Evolutionary conservation across 2,113 vertebrate genomes (phyloP).

Genomic region (Oxygymnocypris stewartii): DNA sequence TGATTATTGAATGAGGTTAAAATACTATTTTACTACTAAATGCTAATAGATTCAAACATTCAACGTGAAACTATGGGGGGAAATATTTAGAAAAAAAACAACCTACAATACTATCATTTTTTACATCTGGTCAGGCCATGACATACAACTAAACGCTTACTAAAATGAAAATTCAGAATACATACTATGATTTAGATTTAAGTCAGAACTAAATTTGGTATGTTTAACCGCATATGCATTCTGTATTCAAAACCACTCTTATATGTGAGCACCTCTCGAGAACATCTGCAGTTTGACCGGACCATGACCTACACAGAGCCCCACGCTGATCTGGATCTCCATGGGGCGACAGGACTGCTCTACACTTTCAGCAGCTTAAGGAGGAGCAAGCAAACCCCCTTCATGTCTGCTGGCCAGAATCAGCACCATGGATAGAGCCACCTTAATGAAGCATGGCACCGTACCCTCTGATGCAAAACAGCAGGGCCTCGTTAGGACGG

Average conservation of each 20-base stretch:
- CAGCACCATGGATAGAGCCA: conserved; percentile 12
- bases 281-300: conserved; percentile 45
- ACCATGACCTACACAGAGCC: conserved; percentile 22
- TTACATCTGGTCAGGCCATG: neutral
- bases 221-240: neutral
- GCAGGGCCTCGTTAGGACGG: conserved; percentile 28
- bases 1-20: neutral
- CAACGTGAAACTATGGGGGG: neutral
- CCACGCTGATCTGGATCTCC: conserved; percentile 36
- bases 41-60: neutral
- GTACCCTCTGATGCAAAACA: conserved; percentile 15
- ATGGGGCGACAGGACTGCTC: neutral
- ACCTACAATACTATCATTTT: no score
- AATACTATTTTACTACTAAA: no score
- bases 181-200: neutral
- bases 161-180: neutral
- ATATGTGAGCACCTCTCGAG: neutral
- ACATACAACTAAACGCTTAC: neutral
- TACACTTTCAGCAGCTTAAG: conserved; percentile 9
- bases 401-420: neutral
- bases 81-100: neutral
- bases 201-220: neutral
- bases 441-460: conserved; percentile 32
- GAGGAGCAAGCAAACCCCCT: conserved; percentile 8
- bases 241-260: neutral